Evolutionary conservation across 2,888 invertebrate genomes (phyloP), one percentile per base, ranked within the genome.

Genomic region (Cheilosia vulpina): DNA sequence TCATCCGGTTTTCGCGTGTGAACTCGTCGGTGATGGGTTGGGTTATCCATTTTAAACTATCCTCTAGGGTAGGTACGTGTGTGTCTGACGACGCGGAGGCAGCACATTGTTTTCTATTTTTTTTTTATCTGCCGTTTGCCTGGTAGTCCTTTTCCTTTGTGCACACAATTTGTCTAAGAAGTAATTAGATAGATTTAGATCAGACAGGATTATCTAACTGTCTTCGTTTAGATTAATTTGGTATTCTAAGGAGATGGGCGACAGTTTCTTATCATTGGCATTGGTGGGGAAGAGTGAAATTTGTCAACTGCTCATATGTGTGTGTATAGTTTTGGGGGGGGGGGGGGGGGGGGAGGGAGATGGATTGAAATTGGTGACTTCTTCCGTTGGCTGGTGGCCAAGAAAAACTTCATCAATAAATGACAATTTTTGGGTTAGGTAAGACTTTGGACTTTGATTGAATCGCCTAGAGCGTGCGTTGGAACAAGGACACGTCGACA

Each of bases 101-200:
- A 34, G 41, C 47, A 41, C 50, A 60, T 52, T 43, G 24, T 58
- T 53, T 9, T 38, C 15, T 53, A 41, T 53, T 15, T 55, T n/a
- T 69, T 43, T n/a, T 24, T 58, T 62, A n/a, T n/a, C 15, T 34
- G 41, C 38, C 27, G 6, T 27, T 27, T 27, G 27, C 27, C 27
- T 27, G 27, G 1, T 45, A 57, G 60, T 77, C 68, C 53, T 65
- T 69, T 69, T 58, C 63, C 34, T 52, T 63, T 45, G 84, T 43
- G 84, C 69, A 71, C 60, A 84, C 75, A 84, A 84, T 84, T 84
- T 84, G 79, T 84, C 79, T 84, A 60, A 79, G 75, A 84, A 84
- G 79, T 84, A 84, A 84, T 84, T 84, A 84, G 84, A 84, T 84
- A 84, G 84, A 84, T 84, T 79, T 79, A 79, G 84, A 84, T 84